Base-by-base conservation (phyloP, 2,888 invertebrate species). In the Meganola albula region DNA sequence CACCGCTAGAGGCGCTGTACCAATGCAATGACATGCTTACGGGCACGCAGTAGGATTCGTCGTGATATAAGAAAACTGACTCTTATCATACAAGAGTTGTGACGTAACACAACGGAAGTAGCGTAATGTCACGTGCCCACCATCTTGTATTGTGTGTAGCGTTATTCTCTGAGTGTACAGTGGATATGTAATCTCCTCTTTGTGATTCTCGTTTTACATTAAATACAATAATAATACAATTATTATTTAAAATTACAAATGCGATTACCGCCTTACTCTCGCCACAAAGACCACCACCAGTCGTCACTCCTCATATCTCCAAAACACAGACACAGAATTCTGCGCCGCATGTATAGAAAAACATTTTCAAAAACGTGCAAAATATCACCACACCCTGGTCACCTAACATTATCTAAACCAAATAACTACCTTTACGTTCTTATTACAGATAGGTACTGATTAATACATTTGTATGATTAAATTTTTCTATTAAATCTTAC, bases 331-430 rank as follows among this genome's bases (percentile, higher is more conserved):
- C 74, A 68, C 78, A 68, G 64, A 62, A 65, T 59, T 54, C 74
- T 73, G 78, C 74, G 68, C 74, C 75, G 64, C n/a, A n/a, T n/a
- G n/a, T 66, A 66, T 76, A 79, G 77, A 79, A 85, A 84, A 82
- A 85, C 82, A 82, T 83, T 75, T 77, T 84, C 83, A 84, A 84
- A 85, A 85, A 84, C 84, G 78, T 83, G 82, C 83, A 83, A 84
- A 84, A 84, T 85, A 85, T 84, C 85, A 83, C 83, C 85, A 75
- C 85, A 85, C 85, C 85, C 85, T 85, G 85, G 85, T 85, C 84
- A 67, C 85, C 84, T 85, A 85, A 80, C 77, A 72, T 80, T 82
- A 82, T 77, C 75, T 83, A 82, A 78, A 78, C 76, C 79, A 73
- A 82, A 74, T 77, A 74, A 69, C 74, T 80, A 80, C 80, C 65